Conservation (phyloP, 2,113 vertebrate species). For the Pollimyrus isidori region DNA sequence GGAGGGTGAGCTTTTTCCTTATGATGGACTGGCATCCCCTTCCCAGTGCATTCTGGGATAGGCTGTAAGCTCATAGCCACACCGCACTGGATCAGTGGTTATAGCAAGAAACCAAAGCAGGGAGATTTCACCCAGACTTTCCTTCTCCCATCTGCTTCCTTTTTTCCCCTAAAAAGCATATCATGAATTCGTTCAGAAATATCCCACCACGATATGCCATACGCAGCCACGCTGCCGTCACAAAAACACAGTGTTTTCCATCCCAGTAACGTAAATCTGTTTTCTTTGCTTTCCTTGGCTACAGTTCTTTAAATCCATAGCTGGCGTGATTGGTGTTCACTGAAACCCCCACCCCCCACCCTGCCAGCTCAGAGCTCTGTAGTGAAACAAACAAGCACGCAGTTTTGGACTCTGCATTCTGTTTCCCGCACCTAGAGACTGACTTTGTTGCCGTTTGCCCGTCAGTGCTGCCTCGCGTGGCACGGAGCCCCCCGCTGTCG, state of each 20-base stretch:
- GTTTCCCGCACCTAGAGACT: conserved; percentile 38
- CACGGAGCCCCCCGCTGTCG: conserved; percentile 27
- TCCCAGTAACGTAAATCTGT: conserved; percentile 16
- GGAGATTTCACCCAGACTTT: neutral
- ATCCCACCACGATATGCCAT: neutral
- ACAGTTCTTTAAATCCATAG: conserved; percentile 23
- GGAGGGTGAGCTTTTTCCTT: neutral
- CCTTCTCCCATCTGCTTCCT: neutral
- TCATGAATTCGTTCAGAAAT: neutral
- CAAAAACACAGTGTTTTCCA: conserved; percentile 4
- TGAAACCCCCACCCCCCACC: conserved; percentile 16
- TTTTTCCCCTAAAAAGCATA: neutral
- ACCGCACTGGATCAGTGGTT: neutral
- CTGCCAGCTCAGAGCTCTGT: conserved; percentile 31
- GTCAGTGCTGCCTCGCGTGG: conserved; percentile 5
- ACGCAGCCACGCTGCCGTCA: neutral
- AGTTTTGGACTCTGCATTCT: conserved; percentile 21
- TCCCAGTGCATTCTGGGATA: neutral
- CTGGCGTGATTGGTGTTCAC: conserved; percentile 30
- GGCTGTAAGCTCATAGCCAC: neutral
- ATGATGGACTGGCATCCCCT: neutral
- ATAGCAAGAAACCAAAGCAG: neutral
- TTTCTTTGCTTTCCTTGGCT: conserved; percentile 18
- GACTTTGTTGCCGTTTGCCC: conserved; percentile 45
- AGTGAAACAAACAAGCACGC: neutral